phyloP scores from a whole-genome alignment of 2,888 invertebrate species.

The Amiota mariae region DNA sequence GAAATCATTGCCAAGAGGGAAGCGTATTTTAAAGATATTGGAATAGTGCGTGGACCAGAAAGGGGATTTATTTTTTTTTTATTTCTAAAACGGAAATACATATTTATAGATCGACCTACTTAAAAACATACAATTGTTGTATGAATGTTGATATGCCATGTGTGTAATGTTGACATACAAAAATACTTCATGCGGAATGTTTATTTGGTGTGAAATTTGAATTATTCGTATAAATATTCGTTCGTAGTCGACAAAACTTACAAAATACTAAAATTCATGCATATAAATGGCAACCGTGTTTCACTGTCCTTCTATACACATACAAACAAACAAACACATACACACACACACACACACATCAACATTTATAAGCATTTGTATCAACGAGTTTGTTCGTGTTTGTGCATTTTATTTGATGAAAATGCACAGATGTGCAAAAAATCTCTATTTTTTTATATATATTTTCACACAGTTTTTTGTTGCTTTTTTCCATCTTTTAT shows the following conservation, averaged over 20 bases:
- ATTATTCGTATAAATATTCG: constrained; percentile 36
- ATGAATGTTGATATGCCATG: constrained; percentile 16
- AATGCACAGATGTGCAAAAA: constrained; percentile 17
- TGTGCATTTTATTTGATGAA: constrained; percentile 18
- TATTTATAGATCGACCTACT: too few relatives aligned
- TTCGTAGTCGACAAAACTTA: constrained; percentile 4
- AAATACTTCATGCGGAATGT: constrained; percentile 55
- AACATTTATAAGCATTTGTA: constrained; percentile 13
- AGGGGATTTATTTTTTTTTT: too few relatives aligned
- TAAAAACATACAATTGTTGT: constrained; percentile 28
- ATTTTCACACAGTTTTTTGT: not conserved
- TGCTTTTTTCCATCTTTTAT: not conserved
- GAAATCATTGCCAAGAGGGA: too few relatives aligned
- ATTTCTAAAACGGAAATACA: too few relatives aligned
- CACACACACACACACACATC: not conserved
- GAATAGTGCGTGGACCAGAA: too few relatives aligned
- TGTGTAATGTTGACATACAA: constrained; percentile 23
- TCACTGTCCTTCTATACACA: not conserved
- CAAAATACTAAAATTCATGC: constrained; percentile 19
- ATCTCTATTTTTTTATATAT: not conserved
- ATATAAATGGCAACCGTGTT: not conserved
- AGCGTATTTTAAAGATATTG: too few relatives aligned
- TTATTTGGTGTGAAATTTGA: constrained; percentile 59
- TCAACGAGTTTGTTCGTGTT: not conserved
- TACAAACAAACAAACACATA: constrained; percentile 6